These are phyloP conservation scores for Manacus vitellinus DNA, from an alignment of 2,113 vertebrate species.

Conservation along the genomic window DNA sequence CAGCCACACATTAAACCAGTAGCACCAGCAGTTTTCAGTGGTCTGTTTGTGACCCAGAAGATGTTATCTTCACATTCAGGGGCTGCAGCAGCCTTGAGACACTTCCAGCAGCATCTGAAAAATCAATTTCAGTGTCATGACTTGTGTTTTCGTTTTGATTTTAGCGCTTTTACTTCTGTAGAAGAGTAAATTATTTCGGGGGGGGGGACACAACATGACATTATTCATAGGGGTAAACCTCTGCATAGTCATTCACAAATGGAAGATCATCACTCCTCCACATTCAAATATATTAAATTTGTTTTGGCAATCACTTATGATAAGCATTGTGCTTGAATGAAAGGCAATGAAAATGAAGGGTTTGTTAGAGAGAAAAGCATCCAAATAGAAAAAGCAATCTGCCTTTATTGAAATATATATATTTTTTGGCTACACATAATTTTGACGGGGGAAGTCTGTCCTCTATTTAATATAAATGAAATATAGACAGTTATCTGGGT, in stretches of 20 bases:
- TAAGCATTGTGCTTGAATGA: not conserved
- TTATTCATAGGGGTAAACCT: not conserved
- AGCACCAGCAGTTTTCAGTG: not conserved
- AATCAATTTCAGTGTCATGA: not conserved
- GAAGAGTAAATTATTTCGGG: not conserved
- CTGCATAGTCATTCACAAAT: not conserved
- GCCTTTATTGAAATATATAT: not conserved
- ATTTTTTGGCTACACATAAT: conserved; percentile 3
- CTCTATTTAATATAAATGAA: conserved; percentile 27
- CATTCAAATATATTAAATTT: not conserved
- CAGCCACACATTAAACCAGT: not conserved
- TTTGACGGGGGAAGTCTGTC: not conserved
- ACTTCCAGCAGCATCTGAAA: conserved; percentile 4
- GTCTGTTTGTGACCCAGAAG: not conserved
- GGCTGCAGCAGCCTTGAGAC: not conserved
- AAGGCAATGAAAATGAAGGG: not conserved
- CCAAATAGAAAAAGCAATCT: conserved; percentile 11
- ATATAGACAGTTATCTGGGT: not conserved
- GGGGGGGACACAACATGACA: accelerated
- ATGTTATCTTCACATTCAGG: not conserved
- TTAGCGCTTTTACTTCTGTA: not conserved
- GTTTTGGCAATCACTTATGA: not conserved
- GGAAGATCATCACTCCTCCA: not conserved
- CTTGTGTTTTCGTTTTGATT: not conserved
- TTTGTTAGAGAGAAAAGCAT: not conserved